Conservation (phyloP, 92 coral and sea anemone genomes). For the Zoanthus gigantus region DNA sequence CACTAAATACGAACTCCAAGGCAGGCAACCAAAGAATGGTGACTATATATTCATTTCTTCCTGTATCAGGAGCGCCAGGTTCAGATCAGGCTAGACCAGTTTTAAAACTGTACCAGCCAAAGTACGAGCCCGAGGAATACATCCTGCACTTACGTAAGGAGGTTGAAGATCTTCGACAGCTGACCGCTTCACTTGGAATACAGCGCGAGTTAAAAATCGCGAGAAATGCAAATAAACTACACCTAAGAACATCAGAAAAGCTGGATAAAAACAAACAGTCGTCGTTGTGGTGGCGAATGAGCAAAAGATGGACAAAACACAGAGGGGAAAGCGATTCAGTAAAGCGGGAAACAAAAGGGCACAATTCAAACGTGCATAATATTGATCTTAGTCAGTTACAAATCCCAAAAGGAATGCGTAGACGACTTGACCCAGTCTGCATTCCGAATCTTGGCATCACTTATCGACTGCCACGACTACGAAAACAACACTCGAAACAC, state of each 20-base stretch:
- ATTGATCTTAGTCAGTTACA: conserved; percentile 21
- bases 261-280: conserved; percentile 33
- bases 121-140: conserved; percentile 63
- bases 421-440: conserved; percentile 57
- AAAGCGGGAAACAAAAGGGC: not conserved
- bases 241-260: conserved; percentile 17
- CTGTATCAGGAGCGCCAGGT: not conserved
- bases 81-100: not conserved
- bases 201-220: conserved; percentile 25
- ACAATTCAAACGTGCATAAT: not conserved
- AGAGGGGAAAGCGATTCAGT: conserved; percentile 34
- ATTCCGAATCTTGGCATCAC: conserved; percentile 81
- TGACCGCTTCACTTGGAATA: conserved; percentile 78
- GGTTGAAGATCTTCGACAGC: conserved; percentile 65
- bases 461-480: conserved; percentile 75
- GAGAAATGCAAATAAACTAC: conserved; percentile 28
- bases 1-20: conserved; percentile 1
- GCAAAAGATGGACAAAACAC: conserved; percentile 82
- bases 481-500: not conserved
- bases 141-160: conserved; percentile 66
- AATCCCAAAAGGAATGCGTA: conserved; percentile 59
- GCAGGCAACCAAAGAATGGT: conserved; percentile 6
- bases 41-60: not conserved
- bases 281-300: conserved; percentile 67
- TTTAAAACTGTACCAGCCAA: conserved; percentile 40